Evolutionary conservation across 1,140 invertebrate genomes (phyloP).

Genomic region (Ceratina australensis): DNA sequence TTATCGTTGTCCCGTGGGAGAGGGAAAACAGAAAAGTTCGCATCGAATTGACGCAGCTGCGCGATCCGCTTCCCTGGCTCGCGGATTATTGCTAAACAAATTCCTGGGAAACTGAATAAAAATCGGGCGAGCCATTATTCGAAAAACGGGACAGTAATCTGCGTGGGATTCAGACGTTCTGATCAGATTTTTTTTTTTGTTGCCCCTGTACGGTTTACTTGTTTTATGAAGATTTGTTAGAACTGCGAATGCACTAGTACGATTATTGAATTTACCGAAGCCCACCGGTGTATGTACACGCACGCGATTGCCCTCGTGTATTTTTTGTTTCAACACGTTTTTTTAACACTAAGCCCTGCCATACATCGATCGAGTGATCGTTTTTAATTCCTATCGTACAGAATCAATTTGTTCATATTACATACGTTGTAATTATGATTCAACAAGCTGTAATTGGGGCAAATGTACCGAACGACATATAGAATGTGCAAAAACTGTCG

Average conservation of each 20-base stretch:
- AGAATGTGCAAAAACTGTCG: no score
- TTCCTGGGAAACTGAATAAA: neutral
- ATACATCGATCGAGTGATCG: no score
- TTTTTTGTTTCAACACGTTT: no score
- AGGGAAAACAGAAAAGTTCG: neutral
- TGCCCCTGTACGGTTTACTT: no score
- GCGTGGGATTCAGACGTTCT: neutral
- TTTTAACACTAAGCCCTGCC: no score
- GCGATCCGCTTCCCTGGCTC: neutral
- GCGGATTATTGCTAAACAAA: conserved; percentile 3
- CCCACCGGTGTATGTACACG: no score
- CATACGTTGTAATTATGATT: no score
- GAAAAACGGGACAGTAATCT: neutral
- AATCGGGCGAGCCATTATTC: neutral
- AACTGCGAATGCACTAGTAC: neutral
- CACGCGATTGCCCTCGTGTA: no score
- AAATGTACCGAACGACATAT: no score
- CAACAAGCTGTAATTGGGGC: no score
- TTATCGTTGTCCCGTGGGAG: neutral
- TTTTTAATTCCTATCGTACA: no score
- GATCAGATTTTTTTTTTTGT: neutral
- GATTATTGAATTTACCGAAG: neutral
- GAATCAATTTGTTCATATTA: no score
- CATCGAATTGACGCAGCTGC: neutral
- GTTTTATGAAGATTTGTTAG: neutral